Percentiles rank a stretch among this genome's conserved stretches.
These are phyloP conservation scores for Probaryconus sp. DNA, from an alignment of 1,140 invertebrate species.

Conservation along the genomic window DNA sequence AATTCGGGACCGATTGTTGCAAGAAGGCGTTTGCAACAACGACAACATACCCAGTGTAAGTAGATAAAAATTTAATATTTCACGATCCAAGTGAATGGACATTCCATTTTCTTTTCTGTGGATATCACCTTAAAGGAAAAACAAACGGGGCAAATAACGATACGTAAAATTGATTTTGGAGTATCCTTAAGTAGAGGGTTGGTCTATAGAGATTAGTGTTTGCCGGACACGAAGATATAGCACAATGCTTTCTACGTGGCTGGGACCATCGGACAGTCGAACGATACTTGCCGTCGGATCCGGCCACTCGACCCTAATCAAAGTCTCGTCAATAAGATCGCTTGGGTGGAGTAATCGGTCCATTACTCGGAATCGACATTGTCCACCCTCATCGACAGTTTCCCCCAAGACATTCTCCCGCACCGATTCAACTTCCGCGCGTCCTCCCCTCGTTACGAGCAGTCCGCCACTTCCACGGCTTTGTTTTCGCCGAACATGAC, in stretches of 20 bases:
- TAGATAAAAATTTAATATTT: conserved; percentile 70
- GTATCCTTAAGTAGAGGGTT: conserved; percentile 57
- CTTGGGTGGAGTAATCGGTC: conserved; percentile 76
- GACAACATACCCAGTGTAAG: conserved; percentile 99
- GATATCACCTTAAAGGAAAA: conserved; percentile 3
- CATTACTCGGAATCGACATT: conserved; percentile 75
- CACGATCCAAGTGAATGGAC: not conserved
- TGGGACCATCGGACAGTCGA: conserved; percentile 59
- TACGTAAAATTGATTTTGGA: conserved; percentile 56
- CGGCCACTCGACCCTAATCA: conserved; percentile 78
- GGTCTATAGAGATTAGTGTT: conserved; percentile 58
- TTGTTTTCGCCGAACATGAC: conserved; percentile 30
- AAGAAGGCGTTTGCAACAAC: conserved; percentile 98
- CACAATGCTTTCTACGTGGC: conserved; percentile 52
- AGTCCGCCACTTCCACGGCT: conserved; percentile 34
- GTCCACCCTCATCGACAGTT: conserved; percentile 69
- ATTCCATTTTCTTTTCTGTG: too few species aligned
- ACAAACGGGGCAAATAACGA: conserved; percentile 49
- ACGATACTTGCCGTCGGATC: conserved; percentile 75
- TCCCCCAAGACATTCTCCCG: conserved; percentile 50
- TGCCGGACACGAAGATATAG: conserved; percentile 39
- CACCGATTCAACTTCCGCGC: conserved; percentile 66
- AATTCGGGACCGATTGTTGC: conserved; percentile 95
- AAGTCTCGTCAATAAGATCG: conserved; percentile 78
- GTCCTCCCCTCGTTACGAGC: conserved; percentile 54